A percentile compares a stretch with the other conserved stretches of the same genome.
phyloP scores from a whole-genome alignment of 2,797 vertebrate genomes.

The Lepus oiostolus region DNA sequence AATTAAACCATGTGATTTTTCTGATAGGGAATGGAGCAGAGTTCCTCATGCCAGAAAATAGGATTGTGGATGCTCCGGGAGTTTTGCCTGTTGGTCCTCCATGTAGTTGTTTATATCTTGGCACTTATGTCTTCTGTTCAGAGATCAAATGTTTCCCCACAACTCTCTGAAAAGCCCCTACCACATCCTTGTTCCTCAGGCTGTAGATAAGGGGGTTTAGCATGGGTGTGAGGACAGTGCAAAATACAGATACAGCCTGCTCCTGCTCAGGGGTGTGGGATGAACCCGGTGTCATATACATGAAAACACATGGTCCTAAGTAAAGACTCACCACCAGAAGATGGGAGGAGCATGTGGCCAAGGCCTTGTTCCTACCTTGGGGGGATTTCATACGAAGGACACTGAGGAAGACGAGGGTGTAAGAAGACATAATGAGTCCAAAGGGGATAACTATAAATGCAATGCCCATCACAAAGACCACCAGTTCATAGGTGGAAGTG shows the following conservation, averaged over 20 bases:
- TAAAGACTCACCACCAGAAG: conserved; percentile 3
- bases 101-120: no score
- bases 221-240: conserved; percentile 56
- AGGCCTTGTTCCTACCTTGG: not conserved
- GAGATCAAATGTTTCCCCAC: no score
- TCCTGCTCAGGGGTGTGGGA: conserved; percentile 26
- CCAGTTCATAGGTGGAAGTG: not conserved
- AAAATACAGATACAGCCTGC: conserved; percentile 56
- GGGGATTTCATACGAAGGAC: not conserved
- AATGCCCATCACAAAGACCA: not conserved
- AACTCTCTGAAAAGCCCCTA: no score
- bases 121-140: no score
- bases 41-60: no score
- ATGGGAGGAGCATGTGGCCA: not conserved
- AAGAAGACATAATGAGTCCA: conserved; percentile 18
- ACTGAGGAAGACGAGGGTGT: not conserved
- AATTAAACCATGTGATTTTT: no score
- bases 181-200: no score
- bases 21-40: no score
- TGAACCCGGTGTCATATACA: conserved; percentile 33
- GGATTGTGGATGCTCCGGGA: no score
- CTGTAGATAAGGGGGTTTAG: not conserved
- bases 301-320: not conserved
- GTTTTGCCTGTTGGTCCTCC: no score
- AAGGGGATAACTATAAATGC: not conserved